Evolutionary conservation across 2,888 invertebrate genomes (phyloP), one percentile per base, ranked within the genome.

Genomic region (Luffia ferchaultella): DNA sequence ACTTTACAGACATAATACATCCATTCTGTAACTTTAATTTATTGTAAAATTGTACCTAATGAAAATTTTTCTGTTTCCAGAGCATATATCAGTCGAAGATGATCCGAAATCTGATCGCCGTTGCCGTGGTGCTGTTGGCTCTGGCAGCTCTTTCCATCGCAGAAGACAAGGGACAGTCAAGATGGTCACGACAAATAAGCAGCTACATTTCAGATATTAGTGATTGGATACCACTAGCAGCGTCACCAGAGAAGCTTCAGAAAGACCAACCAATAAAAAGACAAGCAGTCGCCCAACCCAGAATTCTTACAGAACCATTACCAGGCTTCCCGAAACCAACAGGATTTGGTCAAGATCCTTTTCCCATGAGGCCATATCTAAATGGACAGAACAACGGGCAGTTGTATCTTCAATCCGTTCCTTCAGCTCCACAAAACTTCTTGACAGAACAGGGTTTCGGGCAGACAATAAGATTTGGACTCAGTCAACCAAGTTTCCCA

Each of bases 111-210:
- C 18, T 17, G 15, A 2, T 9, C n/a, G 2, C 42, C 2, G 18
- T 48, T 16, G 2, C 18, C n/a, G 43, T 43, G 12, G 16, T 18
- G 12, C 12, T 77, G 52, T 61, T 75, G 41, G 65, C 67, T 20
- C 57, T 64, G 52, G 62, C 68, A 50, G 57, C 65, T 2, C 18
- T 45, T 3, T 18, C 18, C 17, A 15, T 2, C 7, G 45, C 45
- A 56, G 61, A 70, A 50, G 65, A 64, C 12, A 69, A 67, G 53
- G 71, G 72, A 42, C 73, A 73, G 55, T 60, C 70, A n/a, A 67
- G 83, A 64, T 83, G 83, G 83, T 83, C 83, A 16, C 70, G 83
- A 12, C 83, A 83, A 57, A 76, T 83, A 64, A 80, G 80, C 65
- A 68, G 79, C 3, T 80, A 82, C 60, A 82, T 76, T 20, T 66